Evolutionary conservation across 2,888 invertebrate genomes (phyloP).

Genomic region (Acronicta psi): DNA sequence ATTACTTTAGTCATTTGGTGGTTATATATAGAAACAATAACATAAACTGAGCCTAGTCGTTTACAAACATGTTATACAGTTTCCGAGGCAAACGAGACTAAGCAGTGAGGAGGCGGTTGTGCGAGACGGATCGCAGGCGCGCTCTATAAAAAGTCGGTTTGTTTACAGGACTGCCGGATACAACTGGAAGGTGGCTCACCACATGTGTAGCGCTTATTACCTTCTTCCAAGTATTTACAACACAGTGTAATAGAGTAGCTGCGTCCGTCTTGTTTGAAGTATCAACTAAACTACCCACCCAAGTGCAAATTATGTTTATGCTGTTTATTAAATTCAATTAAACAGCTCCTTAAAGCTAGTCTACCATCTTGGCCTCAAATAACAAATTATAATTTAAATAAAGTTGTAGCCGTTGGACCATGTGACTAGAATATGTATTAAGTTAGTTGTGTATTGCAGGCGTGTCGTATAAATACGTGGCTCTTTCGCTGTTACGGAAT

Average conservation of each 20-base stretch:
- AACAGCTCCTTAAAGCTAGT: background rate
- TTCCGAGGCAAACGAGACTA: slow-evolving; percentile 65
- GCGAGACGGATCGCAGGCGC: slow-evolving; percentile 79
- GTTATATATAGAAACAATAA: slow-evolving; percentile 45
- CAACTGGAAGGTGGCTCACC: slow-evolving; percentile 74
- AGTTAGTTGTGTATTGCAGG: slow-evolving; percentile 68
- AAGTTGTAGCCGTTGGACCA: slow-evolving; percentile 53
- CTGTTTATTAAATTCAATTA: too few species aligned
- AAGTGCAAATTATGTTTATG: too few species aligned
- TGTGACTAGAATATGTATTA: slow-evolving; percentile 68
- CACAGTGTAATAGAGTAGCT: slow-evolving; percentile 19
- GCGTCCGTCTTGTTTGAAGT: slow-evolving; percentile 21
- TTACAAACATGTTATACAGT: slow-evolving; percentile 62
- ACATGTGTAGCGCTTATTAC: slow-evolving; percentile 78
- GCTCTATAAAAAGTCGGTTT: slow-evolving; percentile 85
- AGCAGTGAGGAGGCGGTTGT: slow-evolving; percentile 63
- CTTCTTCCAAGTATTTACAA: slow-evolving; percentile 53
- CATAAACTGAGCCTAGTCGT: slow-evolving; percentile 57
- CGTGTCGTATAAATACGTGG: slow-evolving; percentile 60
- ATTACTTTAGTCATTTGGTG: slow-evolving; percentile 24
- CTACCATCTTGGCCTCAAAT: slow-evolving; percentile 28
- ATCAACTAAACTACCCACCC: background rate
- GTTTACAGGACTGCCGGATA: slow-evolving; percentile 83
- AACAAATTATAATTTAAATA: slow-evolving; percentile 56
- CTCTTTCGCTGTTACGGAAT: slow-evolving; percentile 64